phyloP scores from a whole-genome alignment of 2,797 vertebrate species.

The Esox masquinongy region DNA sequence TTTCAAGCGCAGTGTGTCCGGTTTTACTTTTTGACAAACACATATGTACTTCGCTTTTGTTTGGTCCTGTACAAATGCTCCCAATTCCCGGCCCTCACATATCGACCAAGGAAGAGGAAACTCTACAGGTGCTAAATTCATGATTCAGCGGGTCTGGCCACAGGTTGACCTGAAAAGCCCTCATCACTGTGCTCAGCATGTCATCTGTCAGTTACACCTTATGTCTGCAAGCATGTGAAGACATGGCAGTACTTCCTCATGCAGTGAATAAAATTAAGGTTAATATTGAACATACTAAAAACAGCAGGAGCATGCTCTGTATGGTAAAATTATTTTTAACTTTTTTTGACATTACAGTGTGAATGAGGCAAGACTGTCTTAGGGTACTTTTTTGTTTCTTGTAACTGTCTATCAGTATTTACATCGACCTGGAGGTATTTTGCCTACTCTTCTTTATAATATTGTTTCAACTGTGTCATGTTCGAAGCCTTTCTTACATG shows the following conservation, averaged over 20 bases:
- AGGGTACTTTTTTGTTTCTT: too few species aligned
- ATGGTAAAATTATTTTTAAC: background rate
- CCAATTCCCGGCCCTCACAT: background rate
- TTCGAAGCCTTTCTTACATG: too few species aligned
- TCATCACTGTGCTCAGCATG: conserved; percentile 4
- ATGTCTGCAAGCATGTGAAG: conserved; percentile 42
- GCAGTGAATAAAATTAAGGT: background rate
- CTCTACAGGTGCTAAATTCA: background rate
- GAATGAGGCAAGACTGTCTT: too few species aligned
- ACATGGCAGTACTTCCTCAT: conserved; percentile 36
- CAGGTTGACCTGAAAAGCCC: conserved; percentile 21
- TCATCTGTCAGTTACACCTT: conserved; percentile 34
- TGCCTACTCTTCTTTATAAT: too few species aligned
- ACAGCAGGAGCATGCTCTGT: background rate
- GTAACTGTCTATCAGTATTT: too few species aligned
- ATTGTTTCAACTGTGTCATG: too few species aligned
- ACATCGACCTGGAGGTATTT: too few species aligned
- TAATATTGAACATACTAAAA: background rate
- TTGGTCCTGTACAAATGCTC: background rate
- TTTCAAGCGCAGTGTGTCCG: too few species aligned
- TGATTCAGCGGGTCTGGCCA: background rate
- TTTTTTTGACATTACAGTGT: too few species aligned
- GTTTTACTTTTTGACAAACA: too few species aligned
- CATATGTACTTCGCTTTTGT: conserved; percentile 13
- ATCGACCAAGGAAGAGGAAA: background rate